Evolutionary conservation across 2,797 vertebrate species (phyloP).

Genomic region (Dendrocincla fuliginosa): DNA sequence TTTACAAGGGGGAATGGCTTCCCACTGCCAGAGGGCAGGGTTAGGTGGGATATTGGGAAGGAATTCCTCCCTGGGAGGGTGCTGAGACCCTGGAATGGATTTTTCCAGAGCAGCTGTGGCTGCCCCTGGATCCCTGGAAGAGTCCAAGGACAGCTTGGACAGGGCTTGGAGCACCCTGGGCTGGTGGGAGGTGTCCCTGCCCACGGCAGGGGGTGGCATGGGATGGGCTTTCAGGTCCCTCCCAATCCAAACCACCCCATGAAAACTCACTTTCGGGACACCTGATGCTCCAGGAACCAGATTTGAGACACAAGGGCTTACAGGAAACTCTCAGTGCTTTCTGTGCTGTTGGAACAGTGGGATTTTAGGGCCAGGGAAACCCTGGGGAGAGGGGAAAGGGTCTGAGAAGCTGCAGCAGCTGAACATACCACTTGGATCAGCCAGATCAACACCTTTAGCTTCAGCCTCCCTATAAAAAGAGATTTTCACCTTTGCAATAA

Average conservation of each 20-base stretch:
- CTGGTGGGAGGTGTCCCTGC: background rate
- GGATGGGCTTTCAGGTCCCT: background rate
- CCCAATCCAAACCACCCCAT: background rate
- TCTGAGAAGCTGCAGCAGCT: background rate
- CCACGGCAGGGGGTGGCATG: background rate
- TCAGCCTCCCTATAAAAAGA: background rate
- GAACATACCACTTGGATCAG: background rate
- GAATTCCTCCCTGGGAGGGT: too few relatives aligned
- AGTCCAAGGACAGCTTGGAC: too few relatives aligned
- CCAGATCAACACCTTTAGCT: background rate
- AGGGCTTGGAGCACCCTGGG: too few relatives aligned
- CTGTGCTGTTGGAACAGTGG: background rate
- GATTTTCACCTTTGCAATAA: background rate
- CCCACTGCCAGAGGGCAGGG: background rate
- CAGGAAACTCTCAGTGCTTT: background rate
- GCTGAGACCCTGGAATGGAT: too few relatives aligned
- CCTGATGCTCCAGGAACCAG: background rate
- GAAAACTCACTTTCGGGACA: background rate
- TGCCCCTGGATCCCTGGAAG: too few relatives aligned
- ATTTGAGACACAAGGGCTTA: background rate
- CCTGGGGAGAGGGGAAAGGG: accelerated
- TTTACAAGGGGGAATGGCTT: background rate
- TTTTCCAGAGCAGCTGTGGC: too few relatives aligned
- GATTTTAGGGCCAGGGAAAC: background rate
- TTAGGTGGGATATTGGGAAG: too few relatives aligned